phyloP scores from a whole-genome alignment of 2,888 invertebrate species.

The Galerucella calmariensis region DNA sequence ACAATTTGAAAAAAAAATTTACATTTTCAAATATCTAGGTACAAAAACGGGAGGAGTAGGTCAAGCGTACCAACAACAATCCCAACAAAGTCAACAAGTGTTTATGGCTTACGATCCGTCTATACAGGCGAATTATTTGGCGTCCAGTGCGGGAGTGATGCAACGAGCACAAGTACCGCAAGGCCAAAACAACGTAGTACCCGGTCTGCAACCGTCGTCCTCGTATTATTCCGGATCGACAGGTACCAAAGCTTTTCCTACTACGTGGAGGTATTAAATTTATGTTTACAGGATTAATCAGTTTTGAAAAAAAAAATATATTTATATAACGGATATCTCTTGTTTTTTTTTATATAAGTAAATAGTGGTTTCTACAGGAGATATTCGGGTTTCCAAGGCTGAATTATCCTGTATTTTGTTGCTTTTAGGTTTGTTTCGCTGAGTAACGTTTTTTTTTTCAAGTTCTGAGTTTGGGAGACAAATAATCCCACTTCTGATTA shows the following conservation, averaged over 20 bases:
- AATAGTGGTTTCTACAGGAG: neutral
- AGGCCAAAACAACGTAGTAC: conserved; percentile 65
- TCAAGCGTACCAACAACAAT: conserved; percentile 70
- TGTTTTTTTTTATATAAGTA: neutral
- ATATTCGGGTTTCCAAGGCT: conserved; percentile 3
- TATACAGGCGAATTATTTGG: conserved; percentile 71
- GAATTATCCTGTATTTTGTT: conserved; percentile 21
- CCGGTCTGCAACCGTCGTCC: conserved; percentile 66
- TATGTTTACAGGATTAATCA: conserved; percentile 15
- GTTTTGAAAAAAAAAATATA: conserved; percentile 10
- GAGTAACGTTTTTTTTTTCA: conserved; percentile 34
- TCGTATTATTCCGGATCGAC: conserved; percentile 68
- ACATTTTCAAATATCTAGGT: conserved; percentile 50
- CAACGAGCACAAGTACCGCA: conserved; percentile 70
- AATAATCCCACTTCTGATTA: neutral
- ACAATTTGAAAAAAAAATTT: neutral
- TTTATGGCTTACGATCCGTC: conserved; percentile 72
- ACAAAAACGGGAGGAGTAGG: conserved; percentile 70
- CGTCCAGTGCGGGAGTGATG: conserved; percentile 71
- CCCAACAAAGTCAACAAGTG: conserved; percentile 66
- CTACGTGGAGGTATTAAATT: conserved; percentile 50
- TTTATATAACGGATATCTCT: neutral
- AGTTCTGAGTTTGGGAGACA: conserved; percentile 12
- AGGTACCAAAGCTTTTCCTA: conserved; percentile 61
- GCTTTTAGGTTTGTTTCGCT: conserved; percentile 31